Evolutionary conservation across 2,113 vertebrate species (phyloP).

Genomic region (Sceloporus tristichus): DNA sequence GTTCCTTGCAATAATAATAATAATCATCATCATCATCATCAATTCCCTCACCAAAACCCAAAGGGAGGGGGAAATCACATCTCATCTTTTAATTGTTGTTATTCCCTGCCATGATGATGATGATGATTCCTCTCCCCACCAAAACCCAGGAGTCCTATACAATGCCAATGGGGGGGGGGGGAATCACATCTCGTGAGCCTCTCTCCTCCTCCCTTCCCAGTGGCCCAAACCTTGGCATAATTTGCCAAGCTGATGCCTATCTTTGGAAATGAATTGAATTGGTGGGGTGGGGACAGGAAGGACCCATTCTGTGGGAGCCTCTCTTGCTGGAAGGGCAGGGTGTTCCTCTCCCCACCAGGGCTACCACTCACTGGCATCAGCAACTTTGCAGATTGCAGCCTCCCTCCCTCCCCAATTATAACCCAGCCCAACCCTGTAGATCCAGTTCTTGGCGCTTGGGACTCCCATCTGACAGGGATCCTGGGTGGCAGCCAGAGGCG

Average conservation of each 20-base stretch:
- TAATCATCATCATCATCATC: too few species aligned
- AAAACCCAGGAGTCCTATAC: too few species aligned
- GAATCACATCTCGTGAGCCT: too few species aligned
- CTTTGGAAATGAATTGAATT: neutral
- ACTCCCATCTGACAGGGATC: slow-evolving; percentile 27
- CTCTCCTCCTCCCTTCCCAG: neutral
- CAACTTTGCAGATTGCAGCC: neutral
- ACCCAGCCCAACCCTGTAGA: slow-evolving; percentile 10
- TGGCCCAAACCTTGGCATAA: neutral
- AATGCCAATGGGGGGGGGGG: neutral
- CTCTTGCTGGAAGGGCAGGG: neutral
- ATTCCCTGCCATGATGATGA: neutral
- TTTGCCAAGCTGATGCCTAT: neutral
- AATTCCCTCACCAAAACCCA: too few species aligned
- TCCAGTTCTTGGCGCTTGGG: slow-evolving; percentile 15
- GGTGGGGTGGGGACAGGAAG: neutral
- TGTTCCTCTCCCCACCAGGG: neutral
- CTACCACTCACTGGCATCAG: neutral
- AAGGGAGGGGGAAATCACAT: too few species aligned
- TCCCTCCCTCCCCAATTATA: neutral
- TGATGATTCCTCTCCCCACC: too few species aligned
- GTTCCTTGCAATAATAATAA: too few species aligned
- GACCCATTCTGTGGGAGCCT: neutral
- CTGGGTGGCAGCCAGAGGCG: neutral
- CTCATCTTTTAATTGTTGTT: neutral